phyloP scores from a whole-genome alignment of 2,888 invertebrate genomes.

The Idaea dimidiata region DNA sequence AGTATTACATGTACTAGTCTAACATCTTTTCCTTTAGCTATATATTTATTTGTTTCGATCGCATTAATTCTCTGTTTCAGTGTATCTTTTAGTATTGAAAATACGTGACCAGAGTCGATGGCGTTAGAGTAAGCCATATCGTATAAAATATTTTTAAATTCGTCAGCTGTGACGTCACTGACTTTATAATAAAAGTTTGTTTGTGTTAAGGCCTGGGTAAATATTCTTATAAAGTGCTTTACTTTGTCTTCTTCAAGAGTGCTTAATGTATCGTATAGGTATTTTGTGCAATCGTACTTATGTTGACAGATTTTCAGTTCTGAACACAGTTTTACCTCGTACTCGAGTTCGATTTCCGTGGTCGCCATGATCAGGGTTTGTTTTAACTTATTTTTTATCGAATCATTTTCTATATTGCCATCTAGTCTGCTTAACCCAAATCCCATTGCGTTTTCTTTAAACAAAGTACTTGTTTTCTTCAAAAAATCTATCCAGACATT shows the following conservation, averaged over 20 bases:
- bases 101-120: constrained; percentile 42
- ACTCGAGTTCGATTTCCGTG: constrained; percentile 47
- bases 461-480: constrained; percentile 53
- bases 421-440: constrained; percentile 39
- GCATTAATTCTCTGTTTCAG: constrained; percentile 42
- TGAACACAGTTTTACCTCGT: constrained; percentile 45
- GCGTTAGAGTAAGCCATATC: constrained; percentile 50
- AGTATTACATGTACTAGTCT: constrained; percentile 51
- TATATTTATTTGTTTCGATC: constrained; percentile 25
- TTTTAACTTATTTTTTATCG: constrained; percentile 37
- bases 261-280: constrained; percentile 40
- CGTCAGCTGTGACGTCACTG: constrained; percentile 37
- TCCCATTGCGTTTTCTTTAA: constrained; percentile 42
- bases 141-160: constrained; percentile 48
- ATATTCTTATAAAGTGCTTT: constrained; percentile 35
- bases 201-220: constrained; percentile 26
- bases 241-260: constrained; percentile 36
- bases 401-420: constrained; percentile 27
- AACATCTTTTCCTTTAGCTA: constrained; percentile 40
- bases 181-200: constrained; percentile 41
- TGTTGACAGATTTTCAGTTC: constrained; percentile 47
- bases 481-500: constrained; percentile 49
- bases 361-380: constrained; percentile 47
- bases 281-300: constrained; percentile 43
- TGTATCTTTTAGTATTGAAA: constrained; percentile 40